Conservation (phyloP, 2,797 vertebrate genomes). For the Euphonia xanthogaster region DNA sequence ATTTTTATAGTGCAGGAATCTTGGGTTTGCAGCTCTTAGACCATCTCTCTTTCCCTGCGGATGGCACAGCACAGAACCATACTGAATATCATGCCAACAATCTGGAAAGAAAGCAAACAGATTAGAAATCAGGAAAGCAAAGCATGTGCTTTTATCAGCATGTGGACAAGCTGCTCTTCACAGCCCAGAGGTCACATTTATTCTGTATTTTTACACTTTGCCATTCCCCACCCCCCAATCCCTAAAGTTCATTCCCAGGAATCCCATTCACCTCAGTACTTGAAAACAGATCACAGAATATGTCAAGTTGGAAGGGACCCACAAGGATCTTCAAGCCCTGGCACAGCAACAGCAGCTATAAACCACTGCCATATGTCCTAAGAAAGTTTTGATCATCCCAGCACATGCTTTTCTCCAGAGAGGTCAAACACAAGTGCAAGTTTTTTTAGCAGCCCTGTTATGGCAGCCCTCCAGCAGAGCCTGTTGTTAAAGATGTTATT, state of each 20-base stretch:
- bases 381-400: neutral
- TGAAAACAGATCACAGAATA: neutral
- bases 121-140: neutral
- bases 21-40: conserved; percentile 72
- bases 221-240: neutral
- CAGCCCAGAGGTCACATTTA: neutral
- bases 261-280: neutral
- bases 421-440: neutral
- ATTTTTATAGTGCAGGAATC: conserved; percentile 36
- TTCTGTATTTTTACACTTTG: neutral
- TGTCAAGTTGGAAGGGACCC: neutral
- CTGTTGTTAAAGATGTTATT: neutral
- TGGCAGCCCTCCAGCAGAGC: neutral
- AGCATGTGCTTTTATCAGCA: neutral
- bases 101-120: conserved; percentile 70
- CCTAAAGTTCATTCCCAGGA: neutral
- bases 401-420: neutral
- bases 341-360: neutral
- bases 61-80: conserved; percentile 96
- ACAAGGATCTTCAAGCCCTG: neutral
- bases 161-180: neutral
- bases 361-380: neutral
- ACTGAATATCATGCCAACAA: conserved; percentile 98
- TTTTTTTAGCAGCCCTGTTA: neutral
- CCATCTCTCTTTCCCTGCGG: conserved; percentile 91